Evolutionary conservation across 2,113 vertebrate genomes (phyloP), one percentile per base, ranked within the genome.

Genomic region (Thomomys bottae): DNA sequence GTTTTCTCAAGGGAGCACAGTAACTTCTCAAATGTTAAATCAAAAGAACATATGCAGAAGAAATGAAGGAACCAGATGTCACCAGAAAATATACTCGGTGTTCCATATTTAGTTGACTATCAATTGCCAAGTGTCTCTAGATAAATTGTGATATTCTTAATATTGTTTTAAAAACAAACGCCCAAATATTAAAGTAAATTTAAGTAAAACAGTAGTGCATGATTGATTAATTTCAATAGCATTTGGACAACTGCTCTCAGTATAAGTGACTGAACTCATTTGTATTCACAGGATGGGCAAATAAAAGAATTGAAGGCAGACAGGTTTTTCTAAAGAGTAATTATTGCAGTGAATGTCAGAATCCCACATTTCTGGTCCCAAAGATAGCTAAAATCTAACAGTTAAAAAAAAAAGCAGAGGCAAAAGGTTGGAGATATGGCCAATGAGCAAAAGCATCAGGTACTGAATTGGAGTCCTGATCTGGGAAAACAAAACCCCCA

Each of bases 81-180:
- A 36, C 7, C 32, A 63, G 34, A 66, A 83, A 82, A 77, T 61
- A 76, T 14, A 1, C 4, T 67, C 36, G n/a, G 5, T 9, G 21
- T 90, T 94, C 49, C 81, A 87, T 72, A 59, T 75, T 79, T 71
- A 92, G 61, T 49, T 92, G 38, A 42, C 40, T 34, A 8, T 66
- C 57, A 71, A 17, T 67, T 93, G 81, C 45, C 9, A 75, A 88
- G 17, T 49, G 0, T 88, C 40, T 40, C 45, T 34, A 59, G 38
- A 42, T 57, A 30, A 80, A 89, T 5, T 83, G 3, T 10, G 34
- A 57, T 67, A 88, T 90, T 91, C 63, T 64, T 26, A 42, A 61
- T 49, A 18, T 77, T 75, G 34, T 57, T 90, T 9, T 49, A 61
- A 73, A 18, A n/a, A 8, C 2, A 61, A 61, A 5, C 59, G 24